These are phyloP conservation scores for Cephus pygmeus DNA, from an alignment of 2,888 invertebrate species.

Conservation along the genomic window DNA sequence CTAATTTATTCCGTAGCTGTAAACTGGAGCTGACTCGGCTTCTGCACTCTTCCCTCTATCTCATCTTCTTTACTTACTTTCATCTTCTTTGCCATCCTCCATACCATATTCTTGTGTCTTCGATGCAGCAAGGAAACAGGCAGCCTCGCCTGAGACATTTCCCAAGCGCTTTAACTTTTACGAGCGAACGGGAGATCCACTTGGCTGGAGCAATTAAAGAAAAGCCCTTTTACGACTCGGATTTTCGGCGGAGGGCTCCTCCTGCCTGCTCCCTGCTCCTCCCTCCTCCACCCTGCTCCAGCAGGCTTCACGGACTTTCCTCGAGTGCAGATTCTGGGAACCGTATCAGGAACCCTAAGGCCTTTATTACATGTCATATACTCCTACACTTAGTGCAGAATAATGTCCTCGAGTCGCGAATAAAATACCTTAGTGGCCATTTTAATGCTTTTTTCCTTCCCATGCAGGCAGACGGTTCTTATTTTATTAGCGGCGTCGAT, in stretches of 20 bases:
- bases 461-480: background rate
- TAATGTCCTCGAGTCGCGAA: background rate
- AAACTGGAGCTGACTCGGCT: background rate
- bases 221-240: slow-evolving; percentile 36
- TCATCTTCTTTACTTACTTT: background rate
- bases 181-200: slow-evolving; percentile 37
- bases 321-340: background rate
- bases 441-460: background rate
- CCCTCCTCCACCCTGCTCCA: too few species aligned
- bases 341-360: background rate
- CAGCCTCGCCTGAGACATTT: slow-evolving; percentile 14
- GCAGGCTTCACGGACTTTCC: background rate
- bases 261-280: too few species aligned
- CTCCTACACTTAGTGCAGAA: background rate
- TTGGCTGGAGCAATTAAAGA: slow-evolving; percentile 52
- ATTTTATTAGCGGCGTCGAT: background rate
- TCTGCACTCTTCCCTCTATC: slow-evolving; percentile 1
- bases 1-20: slow-evolving; percentile 28
- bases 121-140: slow-evolving; percentile 4
- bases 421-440: background rate
- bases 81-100: background rate
- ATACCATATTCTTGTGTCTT: slow-evolving; percentile 9
- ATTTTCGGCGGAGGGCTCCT: slow-evolving; percentile 1
- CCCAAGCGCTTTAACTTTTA: slow-evolving; percentile 38
- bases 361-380: background rate